Percentiles rank a stretch among this genome's conserved stretches.
These are phyloP conservation scores for Leptinotarsa texana DNA, from an alignment of 1,140 invertebrate genomes.

Conservation along the genomic window DNA sequence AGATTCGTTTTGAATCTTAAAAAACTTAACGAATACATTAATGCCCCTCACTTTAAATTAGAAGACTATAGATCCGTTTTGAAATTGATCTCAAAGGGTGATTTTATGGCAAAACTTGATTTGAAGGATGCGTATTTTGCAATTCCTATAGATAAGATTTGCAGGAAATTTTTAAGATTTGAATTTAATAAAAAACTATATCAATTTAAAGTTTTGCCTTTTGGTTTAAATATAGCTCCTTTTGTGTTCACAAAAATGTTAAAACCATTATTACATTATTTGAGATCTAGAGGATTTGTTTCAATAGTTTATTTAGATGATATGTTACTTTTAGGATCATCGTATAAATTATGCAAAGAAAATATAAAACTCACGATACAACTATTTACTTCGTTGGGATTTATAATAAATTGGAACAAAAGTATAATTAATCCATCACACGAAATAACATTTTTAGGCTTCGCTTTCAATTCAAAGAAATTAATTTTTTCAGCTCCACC, in stretches of 20 bases:
- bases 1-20: conserved; percentile 49
- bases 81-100: conserved; percentile 34
- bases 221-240: not conserved
- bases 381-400: conserved; percentile 15
- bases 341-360: not conserved
- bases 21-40: conserved; percentile 44
- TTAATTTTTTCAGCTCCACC: conserved; percentile 2
- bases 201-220: conserved; percentile 42
- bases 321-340: conserved; percentile 17
- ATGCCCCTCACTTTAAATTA: conserved; percentile 40
- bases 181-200: conserved; percentile 35
- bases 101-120: conserved; percentile 45
- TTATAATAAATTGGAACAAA: conserved; percentile 30
- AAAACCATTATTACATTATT: conserved; percentile 22
- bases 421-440: conserved; percentile 13
- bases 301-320: conserved; percentile 34
- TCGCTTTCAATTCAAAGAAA: conserved; percentile 15
- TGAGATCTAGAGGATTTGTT: conserved; percentile 19
- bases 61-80: conserved; percentile 21
- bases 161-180: conserved; percentile 42
- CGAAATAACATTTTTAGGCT: conserved; percentile 9
- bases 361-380: not conserved
- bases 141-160: conserved; percentile 26
- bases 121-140: conserved; percentile 47
- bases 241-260: conserved; percentile 36